Conservation (phyloP, 2,113 vertebrate genomes). For the Protobothrops mucrosquamatus region DNA sequence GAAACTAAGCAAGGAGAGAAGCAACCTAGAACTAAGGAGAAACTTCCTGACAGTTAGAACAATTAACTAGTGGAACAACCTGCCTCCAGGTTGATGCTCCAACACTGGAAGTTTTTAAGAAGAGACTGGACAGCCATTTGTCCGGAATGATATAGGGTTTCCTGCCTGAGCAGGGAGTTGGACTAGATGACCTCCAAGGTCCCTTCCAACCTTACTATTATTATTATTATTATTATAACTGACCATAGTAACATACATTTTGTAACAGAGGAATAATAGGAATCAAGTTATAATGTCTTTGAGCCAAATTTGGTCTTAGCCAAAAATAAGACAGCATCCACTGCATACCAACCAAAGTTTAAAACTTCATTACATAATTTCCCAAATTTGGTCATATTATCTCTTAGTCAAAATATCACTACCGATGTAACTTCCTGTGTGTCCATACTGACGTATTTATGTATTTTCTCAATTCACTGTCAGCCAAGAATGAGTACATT, state of each 20-base stretch:
- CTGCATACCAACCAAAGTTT: neutral
- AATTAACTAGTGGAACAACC: too few relatives aligned
- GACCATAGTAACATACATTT: neutral
- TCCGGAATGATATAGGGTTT: too few relatives aligned
- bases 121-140: too few relatives aligned
- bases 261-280: neutral
- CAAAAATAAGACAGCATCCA: neutral
- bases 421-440: neutral
- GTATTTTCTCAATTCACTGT: neutral
- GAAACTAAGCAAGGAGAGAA: too few relatives aligned
- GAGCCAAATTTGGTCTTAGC: neutral
- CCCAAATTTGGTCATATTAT: neutral
- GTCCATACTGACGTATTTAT: neutral
- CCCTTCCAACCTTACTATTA: too few relatives aligned
- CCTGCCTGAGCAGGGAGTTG: too few relatives aligned
- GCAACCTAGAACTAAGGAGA: too few relatives aligned
- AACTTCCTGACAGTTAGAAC: too few relatives aligned
- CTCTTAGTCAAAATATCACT: neutral
- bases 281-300: neutral
- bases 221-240: too few relatives aligned
- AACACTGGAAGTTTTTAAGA: too few relatives aligned
- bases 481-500: neutral
- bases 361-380: neutral
- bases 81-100: too few relatives aligned
- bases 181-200: too few relatives aligned